A percentile compares a stretch with the other conserved stretches of the same genome.
Evolutionary conservation across 2,888 invertebrate species (phyloP).

Genomic region (Arge pagana): DNA sequence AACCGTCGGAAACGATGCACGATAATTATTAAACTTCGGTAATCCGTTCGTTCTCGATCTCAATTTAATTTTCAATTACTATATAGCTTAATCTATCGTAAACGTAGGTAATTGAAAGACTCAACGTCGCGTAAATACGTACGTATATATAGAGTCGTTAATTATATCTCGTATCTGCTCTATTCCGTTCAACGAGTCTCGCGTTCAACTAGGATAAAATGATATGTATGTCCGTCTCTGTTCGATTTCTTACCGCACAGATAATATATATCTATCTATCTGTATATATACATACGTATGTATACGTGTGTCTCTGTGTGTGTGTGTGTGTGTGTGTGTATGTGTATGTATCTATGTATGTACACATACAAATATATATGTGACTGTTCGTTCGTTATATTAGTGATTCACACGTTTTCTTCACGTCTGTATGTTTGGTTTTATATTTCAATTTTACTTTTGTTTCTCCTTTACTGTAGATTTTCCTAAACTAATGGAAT

Average conservation of each 20-base stretch:
- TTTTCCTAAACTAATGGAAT: slow-evolving; percentile 34
- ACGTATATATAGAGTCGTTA: neutral
- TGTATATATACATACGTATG: neutral
- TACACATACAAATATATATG: neutral
- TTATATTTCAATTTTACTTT: slow-evolving; percentile 13
- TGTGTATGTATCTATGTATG: slow-evolving; percentile 4
- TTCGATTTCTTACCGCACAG: too few relatives aligned
- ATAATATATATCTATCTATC: slow-evolving; percentile 1
- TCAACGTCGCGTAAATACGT: slow-evolving; percentile 11
- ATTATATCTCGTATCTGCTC: neutral
- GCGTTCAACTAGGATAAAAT: slow-evolving; percentile 21
- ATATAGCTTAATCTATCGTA: slow-evolving; percentile 5
- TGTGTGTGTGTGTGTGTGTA: slow-evolving; percentile 1
- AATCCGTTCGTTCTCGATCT: slow-evolving; percentile 3
- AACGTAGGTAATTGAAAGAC: slow-evolving; percentile 8
- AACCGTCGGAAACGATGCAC: neutral
- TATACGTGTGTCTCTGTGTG: slow-evolving; percentile 2
- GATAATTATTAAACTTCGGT: slow-evolving; percentile 8
- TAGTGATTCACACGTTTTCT: slow-evolving; percentile 1
- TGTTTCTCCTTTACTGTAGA: slow-evolving; percentile 6
- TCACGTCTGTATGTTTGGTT: slow-evolving; percentile 11
- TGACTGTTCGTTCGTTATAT: neutral
- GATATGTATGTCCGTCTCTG: slow-evolving; percentile 29
- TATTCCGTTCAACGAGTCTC: neutral
- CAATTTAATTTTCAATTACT: neutral